Evolutionary conservation across 2,888 invertebrate genomes (phyloP), one percentile per base, ranked within the genome.

Genomic region (Heteromurus nitidus): DNA sequence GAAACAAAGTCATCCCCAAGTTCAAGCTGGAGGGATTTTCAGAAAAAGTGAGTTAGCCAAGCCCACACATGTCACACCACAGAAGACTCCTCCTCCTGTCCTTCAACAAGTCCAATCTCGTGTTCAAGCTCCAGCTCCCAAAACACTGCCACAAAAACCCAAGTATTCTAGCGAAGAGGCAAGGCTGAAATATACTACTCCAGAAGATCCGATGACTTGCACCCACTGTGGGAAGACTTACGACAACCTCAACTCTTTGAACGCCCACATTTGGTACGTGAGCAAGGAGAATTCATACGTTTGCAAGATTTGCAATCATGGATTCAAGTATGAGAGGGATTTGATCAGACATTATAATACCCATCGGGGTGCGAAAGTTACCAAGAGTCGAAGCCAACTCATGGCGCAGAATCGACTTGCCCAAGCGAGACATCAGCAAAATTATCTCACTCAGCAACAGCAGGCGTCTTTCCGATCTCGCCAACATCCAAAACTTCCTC

Each of bases 181-280:
- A n/a, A n/a, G n/a, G n/a, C n/a, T n/a, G n/a, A n/a, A n/a, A n/a
- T 31, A n/a, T n/a, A 26, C 44, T 47, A 42, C 47, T 20, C 20
- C 30, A 42, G 50, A 79, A 9, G 28, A 82, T 28, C 58, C 72
- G 0, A 31, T 76, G 13, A 60, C 64, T 13, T 83, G 83, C 31
- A 47, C 47, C 20, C 80, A 80, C 44, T 83, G 83, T 31, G 62
- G 67, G 1, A 83, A 83, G 31, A 20, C 58, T 9, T 83, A 80
- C 62, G 53, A 70, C 22, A 80, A 28, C n/a, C 22, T 55, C 24
- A 83, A 76, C 18, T 70, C 80, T n/a, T 36, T 83, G 24, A 76
- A 70, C 31, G 80, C 83, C n/a, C 83, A 83, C 36, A 30, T 79
- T 1, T 83, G 83, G 83, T 83, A 83, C 53, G 76, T 76, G 24